Base-by-base conservation (phyloP, 64 coral and sea anemone species). In the Montipora efflorescens region DNA sequence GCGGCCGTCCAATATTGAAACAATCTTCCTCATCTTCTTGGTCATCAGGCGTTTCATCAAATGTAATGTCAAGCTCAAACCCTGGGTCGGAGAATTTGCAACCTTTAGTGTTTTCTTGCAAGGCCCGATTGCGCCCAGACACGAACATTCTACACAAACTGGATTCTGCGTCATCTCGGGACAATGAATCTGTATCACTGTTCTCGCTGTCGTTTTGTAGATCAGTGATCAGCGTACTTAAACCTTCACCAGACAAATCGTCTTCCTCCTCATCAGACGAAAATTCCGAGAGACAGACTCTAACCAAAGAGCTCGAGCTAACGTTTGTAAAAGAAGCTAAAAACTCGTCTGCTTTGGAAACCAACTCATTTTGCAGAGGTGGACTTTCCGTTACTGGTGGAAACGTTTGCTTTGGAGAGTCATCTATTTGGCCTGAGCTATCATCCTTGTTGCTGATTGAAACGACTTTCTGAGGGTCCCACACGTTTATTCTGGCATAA, bases 91-190 rank as follows among this genome's bases (percentile, higher is more conserved):
- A 16, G 14, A 64, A 4, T 64, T 43, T 47, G 43, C 14, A 28
- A 76, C 5, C 16, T 2, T 46, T 8, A 76, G 5, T 21, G 23
- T 45, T 43, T 36, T 76, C 74, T 76, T 47, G 28, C 11, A 47
- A 3, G 12, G 12, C 9, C 19, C 76, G 12, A 49, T 78, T 78
- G 44, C 46, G 15, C 16, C 46, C 76, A 50, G 76, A 49, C 46
- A 19, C 7, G 28, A 82, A 82, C 57, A 82, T 64, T 44, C 12
- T 43, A 43, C 80, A 57, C 21, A 82, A 55, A 28, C 82, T 86
- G 28, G 10, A 49, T 50, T 86, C 82, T 50, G 82, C 81, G 58
- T 62, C 58, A 15, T 59, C 82, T 12, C 2, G 8, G 48, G 67
- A 78, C 3, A 46, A 78, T n/a, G 47, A 70, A 72, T 86, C 82